Base-by-base conservation (phyloP, 2,113 vertebrate genomes). In the Camelus bactrianus region DNA sequence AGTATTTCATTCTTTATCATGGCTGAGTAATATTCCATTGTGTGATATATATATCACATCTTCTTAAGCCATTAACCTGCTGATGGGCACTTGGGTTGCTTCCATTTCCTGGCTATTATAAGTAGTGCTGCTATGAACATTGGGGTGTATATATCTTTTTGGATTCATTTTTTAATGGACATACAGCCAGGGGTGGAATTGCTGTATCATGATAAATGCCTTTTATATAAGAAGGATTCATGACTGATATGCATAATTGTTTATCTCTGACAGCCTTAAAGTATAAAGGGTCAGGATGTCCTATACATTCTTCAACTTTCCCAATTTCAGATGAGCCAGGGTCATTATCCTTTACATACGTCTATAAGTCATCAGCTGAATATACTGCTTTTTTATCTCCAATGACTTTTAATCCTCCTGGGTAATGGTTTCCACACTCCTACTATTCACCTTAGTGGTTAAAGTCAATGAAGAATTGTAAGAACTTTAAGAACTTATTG, bases 201-300 rank as follows among this genome's bases (percentile, higher is more conserved):
- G 38, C 35, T 85, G 89, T 58, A 60, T 89, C 38, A 75, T 6
- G n/a, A 62, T 32, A 62, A 76, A 54, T 62, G 28, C 4, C 8
- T 81, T 92, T 87, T 69, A 81, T 26, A 16, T 79, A 77, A 48
- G 52, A 30, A 82, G 42, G 32, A 70, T 69, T 93, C 52, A 64
- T 76, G 65, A 48, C 50, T 42, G 22, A 67, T 30, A 24, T 20
- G 50, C 17, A 52, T 15, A 73, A 60, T 17, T 48, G 28, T 85
- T 95, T 60, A n/a, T 89, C 38, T 76, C 30, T 82, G 42, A 75
- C 77, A 90, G 38, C 30, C 28, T 52, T 70, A 72, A 95, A 77
- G 24, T 8, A 72, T 60, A 56, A 82, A 86, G 26, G 12, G 1
- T 64, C 26, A 70, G 64, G 2, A 26, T 77, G 20, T 54, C 60